Evolutionary conservation across 1,140 invertebrate species (phyloP).

Genomic region (Mercenaria mercenaria): DNA sequence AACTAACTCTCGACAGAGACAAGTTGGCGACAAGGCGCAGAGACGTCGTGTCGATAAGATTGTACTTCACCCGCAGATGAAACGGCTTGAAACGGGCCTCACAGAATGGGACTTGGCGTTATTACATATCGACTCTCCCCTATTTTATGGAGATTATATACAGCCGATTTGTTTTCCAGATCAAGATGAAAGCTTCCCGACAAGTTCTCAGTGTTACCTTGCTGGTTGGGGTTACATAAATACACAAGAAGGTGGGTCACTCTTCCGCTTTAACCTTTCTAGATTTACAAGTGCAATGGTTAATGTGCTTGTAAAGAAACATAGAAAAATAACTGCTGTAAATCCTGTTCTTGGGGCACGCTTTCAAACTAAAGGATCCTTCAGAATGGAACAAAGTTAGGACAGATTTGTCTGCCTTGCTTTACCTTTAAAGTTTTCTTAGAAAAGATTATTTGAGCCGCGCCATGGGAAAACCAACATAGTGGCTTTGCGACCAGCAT

Average conservation of each 20-base stretch:
- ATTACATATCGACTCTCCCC: slow-evolving; percentile 90
- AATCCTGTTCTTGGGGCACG: no score
- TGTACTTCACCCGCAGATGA: slow-evolving; percentile 31
- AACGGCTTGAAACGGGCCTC: not conserved
- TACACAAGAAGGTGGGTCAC: slow-evolving; percentile 5
- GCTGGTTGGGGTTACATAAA: slow-evolving; percentile 92
- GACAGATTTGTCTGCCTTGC: no score
- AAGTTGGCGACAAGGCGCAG: not conserved
- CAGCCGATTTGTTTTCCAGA: slow-evolving; percentile 90
- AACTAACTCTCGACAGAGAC: not conserved
- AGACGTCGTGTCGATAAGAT: slow-evolving; percentile 43
- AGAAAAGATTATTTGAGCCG: no score
- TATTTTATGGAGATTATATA: slow-evolving; percentile 89
- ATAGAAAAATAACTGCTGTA: no score
- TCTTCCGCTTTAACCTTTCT: not conserved
- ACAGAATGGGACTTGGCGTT: slow-evolving; percentile 91
- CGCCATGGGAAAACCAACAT: no score
- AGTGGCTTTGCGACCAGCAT: no score
- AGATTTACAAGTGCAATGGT: no score
- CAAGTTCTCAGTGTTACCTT: slow-evolving; percentile 89
- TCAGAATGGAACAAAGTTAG: no score
- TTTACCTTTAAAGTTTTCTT: no score
- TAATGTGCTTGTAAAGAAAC: no score
- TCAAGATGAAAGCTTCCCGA: slow-evolving; percentile 72
- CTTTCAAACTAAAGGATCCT: no score